Percentiles rank a stretch among this genome's conserved stretches.
These are phyloP conservation scores for Karalla daura DNA, from an alignment of 2,797 vertebrate species.

Conservation along the genomic window DNA sequence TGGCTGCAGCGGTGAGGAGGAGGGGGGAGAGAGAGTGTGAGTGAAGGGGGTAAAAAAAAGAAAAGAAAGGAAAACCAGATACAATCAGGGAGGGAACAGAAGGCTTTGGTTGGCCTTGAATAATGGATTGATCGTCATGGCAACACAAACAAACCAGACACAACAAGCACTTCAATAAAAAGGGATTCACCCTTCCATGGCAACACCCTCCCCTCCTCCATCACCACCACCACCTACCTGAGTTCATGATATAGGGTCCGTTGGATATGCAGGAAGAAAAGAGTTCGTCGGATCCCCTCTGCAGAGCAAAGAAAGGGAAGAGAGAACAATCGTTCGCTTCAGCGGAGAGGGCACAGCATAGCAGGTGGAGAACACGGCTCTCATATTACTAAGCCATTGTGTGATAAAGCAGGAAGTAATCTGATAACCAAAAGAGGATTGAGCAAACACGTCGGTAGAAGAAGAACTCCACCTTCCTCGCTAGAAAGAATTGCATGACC, in stretches of 20 bases:
- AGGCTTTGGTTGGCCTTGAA: slow-evolving; percentile 73
- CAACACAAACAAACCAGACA: slow-evolving; percentile 72
- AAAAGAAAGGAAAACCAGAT: slow-evolving; percentile 70
- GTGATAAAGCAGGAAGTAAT: slow-evolving; percentile 72
- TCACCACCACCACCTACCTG: too few species aligned
- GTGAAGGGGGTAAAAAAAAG: slow-evolving; percentile 53
- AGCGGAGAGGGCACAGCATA: slow-evolving; percentile 56
- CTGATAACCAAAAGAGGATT: slow-evolving; percentile 67
- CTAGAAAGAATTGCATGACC: slow-evolving; percentile 36
- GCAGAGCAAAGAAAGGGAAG: slow-evolving; percentile 81
- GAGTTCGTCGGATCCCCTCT: slow-evolving; percentile 99
- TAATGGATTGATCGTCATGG: slow-evolving; percentile 78
- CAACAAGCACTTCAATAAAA: slow-evolving; percentile 66
- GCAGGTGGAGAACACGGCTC: slow-evolving; percentile 73
- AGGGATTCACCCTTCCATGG: slow-evolving; percentile 59
- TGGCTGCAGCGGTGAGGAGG: too few species aligned
- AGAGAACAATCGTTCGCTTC: slow-evolving; percentile 74
- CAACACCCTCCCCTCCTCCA: too few species aligned
- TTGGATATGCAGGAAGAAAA: slow-evolving; percentile 97
- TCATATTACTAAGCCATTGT: slow-evolving; percentile 74
- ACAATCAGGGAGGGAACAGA: slow-evolving; percentile 77
- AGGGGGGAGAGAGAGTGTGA: too few species aligned
- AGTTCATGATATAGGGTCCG: slow-evolving; percentile 99
- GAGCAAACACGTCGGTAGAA: slow-evolving; percentile 42
- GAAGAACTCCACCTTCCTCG: slow-evolving; percentile 44